Base-by-base conservation (phyloP, 23 tunicate species). In the Trididemnum nubilum region DNA sequence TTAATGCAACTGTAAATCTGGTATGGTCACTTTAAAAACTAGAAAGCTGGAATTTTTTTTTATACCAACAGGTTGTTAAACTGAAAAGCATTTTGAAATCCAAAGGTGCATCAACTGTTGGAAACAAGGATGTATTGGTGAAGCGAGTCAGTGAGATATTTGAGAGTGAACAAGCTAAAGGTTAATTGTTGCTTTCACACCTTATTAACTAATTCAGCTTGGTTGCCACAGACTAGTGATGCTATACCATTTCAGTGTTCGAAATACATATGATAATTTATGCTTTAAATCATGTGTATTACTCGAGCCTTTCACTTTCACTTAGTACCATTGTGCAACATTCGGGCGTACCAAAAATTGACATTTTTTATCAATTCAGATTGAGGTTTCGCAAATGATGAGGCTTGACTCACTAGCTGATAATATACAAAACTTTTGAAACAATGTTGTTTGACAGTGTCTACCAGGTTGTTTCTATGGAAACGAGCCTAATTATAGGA, bases 161-260 rank as follows among this genome's bases (percentile, higher is more conserved):
- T 24, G 67, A 54, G 26, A 4, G 2, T 77, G 66, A 52, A 29
- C 39, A 77, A 25, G 29, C 12, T 19, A 32, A 33, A 51, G 66
- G 81, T 77, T 73, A 15, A 73, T 49, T 29, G 39, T 52, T 77
- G 81, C 54, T 2, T 2, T 77, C 81, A 77, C 54, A 36, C 26
- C 81, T 77, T 54, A 25, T n/a, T n/a, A n/a, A n/a, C n/a, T n/a
- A n/a, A n/a, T 52, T 77, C 81, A 77, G 81, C 12, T 77, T 77
- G 81, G 81, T 7, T 9, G 39, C n/a, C 40, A 54, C 67, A 52
- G 26, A 54, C 67, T 51, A 54, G 81, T 77, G 66, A 77, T 77
- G 65, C 18, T 22, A 77, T 24, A 18, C 18, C 15, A n/a, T n/a
- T 44, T 44, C 54, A 44, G 9, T 44, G 54, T 44, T 44, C 54